These are phyloP conservation scores for Megathymus violae DNA, from an alignment of 1,140 invertebrate genomes.

Conservation along the genomic window DNA sequence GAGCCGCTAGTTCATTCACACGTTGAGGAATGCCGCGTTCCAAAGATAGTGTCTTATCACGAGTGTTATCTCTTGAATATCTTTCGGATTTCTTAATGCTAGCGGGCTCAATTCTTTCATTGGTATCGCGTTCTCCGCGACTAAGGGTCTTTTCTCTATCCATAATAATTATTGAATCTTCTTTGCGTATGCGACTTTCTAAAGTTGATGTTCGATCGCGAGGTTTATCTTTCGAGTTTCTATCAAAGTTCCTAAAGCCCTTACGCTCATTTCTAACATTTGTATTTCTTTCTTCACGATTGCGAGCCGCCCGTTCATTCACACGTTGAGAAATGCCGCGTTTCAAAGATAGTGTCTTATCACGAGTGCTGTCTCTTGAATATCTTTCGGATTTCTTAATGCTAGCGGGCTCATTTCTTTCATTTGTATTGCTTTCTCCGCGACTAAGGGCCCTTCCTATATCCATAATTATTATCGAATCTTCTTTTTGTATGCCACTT, in stretches of 20 bases:
- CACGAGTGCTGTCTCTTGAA: background rate
- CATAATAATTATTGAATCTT: no score
- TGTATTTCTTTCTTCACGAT: no score
- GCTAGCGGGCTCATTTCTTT: background rate
- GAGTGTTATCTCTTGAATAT: slow-evolving; percentile 1
- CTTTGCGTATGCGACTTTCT: no score
- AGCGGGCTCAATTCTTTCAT: background rate
- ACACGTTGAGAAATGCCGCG: no score
- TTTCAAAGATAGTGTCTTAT: no score
- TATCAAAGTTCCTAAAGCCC: background rate
- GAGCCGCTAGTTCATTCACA: no score
- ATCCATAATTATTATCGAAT: no score
- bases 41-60: no score
- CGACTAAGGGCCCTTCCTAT: no score
- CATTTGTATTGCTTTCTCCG: background rate
- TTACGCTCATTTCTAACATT: background rate
- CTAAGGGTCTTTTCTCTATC: background rate
- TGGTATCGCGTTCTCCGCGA: background rate
- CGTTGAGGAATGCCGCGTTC: no score
- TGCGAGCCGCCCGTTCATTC: no score
- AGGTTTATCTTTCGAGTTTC: background rate
- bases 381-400: slow-evolving; percentile 1
- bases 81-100: background rate
- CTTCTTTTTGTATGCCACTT: no score
- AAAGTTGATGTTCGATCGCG: background rate